Base-by-base conservation (phyloP, 2,888 invertebrate genomes). In the Andrena bucephala region DNA sequence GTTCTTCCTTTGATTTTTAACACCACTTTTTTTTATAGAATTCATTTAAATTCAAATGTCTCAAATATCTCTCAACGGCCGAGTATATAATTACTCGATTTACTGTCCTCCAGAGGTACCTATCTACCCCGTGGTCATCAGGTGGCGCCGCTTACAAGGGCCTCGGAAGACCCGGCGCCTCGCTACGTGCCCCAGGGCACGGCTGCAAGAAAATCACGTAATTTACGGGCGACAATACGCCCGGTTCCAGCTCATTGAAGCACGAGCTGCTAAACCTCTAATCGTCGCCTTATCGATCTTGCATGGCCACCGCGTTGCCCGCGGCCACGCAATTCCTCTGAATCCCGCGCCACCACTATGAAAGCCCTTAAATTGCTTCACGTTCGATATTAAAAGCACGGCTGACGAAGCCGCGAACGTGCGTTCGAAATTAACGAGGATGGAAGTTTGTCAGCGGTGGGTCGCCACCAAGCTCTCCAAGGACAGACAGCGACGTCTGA, bases 211-310 rank as follows among this genome's bases (percentile, higher is more conserved):
- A 85, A 88, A 86, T 87, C 81, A 63, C 73, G 85, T 88, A 85
- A 88, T 87, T 88, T 86, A 88, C 86, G 62, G 81, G 81, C 83
- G 86, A 87, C 87, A 87, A 86, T 87, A 67, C 76, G 70, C 72
- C 66, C 75, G 63, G 89, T 90, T 90, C 88, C 88, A 86, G 85
- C 81, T 90, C 90, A 86, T 86, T 85, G 89, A 84, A 86, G 85
- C 85, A 71, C 70, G 74, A 78, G 74, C 71, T 57, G 83, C 62
- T 74, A 71, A 81, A 81, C 83, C 76, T 77, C 80, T 87, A 85
- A 86, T 86, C 83, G 84, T 29, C 72, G 52, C 57, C 73, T 89
- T 89, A 89, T 89, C 87, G 85, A 83, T 86, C 86, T 57, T 50
- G n/a, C 50, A 36, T 69, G 13, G 29, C 67, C 67, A 27, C 36